phyloP scores from a whole-genome alignment of 2,888 invertebrate genomes.

The Electrophaes corylata region DNA sequence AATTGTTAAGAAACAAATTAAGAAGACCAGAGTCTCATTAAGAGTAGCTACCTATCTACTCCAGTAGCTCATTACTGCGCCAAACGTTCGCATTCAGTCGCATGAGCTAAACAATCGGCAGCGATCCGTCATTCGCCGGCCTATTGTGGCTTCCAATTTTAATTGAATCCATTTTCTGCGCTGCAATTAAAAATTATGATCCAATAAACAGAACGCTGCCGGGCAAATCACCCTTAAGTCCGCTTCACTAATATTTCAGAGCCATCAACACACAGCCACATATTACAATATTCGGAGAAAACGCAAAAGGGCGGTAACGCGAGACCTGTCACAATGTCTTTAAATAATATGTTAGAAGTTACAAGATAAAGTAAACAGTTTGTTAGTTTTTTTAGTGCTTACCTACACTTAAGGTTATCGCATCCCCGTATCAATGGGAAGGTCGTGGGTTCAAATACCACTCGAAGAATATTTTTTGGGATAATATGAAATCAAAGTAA shows the following conservation, averaged over 20 bases:
- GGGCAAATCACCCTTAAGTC: not conserved
- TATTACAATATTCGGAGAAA: too few species aligned
- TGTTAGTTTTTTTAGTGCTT: too few species aligned
- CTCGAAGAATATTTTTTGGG: too few species aligned
- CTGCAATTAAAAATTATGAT: constrained; percentile 55
- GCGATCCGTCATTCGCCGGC: constrained; percentile 65
- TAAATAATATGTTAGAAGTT: too few species aligned
- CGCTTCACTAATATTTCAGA: not conserved
- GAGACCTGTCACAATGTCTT: too few species aligned
- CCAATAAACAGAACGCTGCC: not conserved
- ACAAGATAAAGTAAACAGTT: too few species aligned
- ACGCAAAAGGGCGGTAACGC: too few species aligned
- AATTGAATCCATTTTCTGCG: constrained; percentile 62
- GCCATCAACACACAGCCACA: too few species aligned
- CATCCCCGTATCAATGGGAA: too few species aligned
- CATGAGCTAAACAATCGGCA: constrained; percentile 65
- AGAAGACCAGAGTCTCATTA: constrained; percentile 59
- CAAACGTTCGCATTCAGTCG: constrained; percentile 70
- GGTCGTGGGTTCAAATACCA: too few species aligned
- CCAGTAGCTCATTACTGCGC: constrained; percentile 68
- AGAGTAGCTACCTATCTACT: constrained; percentile 40
- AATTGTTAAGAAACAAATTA: constrained; percentile 40
- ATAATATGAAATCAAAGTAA: too few species aligned
- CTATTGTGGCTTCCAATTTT: constrained; percentile 71
- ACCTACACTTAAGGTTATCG: too few species aligned